A percentile compares a stretch with the other conserved stretches of the same genome.
phyloP scores from a whole-genome alignment of 2,888 invertebrate genomes.

The Andricus quercusramuli region DNA sequence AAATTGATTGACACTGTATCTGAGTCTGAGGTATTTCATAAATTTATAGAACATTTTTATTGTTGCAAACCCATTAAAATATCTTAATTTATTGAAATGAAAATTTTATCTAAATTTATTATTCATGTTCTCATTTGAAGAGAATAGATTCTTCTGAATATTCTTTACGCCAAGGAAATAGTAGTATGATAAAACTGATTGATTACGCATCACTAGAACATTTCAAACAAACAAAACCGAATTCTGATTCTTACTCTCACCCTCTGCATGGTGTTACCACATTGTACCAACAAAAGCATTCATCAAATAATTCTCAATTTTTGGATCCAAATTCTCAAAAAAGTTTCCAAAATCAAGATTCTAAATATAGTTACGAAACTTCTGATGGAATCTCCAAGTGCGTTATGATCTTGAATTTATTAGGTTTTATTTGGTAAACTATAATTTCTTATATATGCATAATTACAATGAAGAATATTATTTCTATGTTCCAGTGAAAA shows the following conservation, averaged over 20 bases:
- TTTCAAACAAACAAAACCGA: neutral
- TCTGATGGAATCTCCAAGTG: slow-evolving; percentile 60
- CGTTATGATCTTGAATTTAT: slow-evolving; percentile 50
- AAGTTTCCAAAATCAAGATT: neutral
- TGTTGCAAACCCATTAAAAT: neutral
- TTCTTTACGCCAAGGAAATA: neutral
- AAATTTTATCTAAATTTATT: neutral
- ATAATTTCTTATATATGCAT: neutral
- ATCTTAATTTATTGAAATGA: neutral
- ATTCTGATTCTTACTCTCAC: neutral
- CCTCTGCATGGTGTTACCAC: neutral
- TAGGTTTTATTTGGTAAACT: neutral
- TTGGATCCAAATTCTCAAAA: neutral
- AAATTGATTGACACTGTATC: neutral
- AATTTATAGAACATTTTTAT: neutral
- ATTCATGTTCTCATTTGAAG: neutral
- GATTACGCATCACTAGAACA: slow-evolving; percentile 4
- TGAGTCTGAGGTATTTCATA: slow-evolving; percentile 12
- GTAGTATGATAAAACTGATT: slow-evolving; percentile 22
- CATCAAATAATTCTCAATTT: neutral
- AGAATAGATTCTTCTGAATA: neutral
- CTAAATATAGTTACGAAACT: slow-evolving; percentile 56
- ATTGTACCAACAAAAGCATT: neutral
- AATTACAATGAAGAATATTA: slow-evolving; percentile 13
- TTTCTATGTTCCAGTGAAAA: slow-evolving; percentile 61